Percentiles rank a stretch among this genome's conserved stretches.
These are phyloP conservation scores for Struthio camelus DNA, from an alignment of 2,113 vertebrate genomes.

Conservation along the genomic window DNA sequence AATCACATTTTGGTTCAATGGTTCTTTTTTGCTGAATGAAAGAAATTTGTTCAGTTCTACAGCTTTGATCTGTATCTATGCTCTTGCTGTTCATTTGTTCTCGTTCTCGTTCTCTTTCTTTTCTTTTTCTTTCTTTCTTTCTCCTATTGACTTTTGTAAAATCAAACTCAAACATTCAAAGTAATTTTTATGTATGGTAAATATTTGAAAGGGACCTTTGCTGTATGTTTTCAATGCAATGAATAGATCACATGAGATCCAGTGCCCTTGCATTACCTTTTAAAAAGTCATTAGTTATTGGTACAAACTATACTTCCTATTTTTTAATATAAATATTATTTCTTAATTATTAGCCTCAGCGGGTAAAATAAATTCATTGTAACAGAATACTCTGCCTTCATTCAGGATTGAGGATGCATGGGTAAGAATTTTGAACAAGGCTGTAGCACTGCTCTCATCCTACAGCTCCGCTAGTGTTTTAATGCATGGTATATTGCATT, in stretches of 20 bases:
- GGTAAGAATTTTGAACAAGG: neutral
- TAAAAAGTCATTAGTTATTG: neutral
- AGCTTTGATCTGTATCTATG: neutral
- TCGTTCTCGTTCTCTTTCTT: fast-evolving
- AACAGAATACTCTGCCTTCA: neutral
- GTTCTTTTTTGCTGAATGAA: neutral
- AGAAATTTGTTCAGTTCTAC: neutral
- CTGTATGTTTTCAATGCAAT: neutral
- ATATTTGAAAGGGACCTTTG: neutral
- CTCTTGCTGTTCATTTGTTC: neutral
- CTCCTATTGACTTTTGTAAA: neutral
- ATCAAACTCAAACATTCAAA: neutral
- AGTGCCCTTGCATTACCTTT: neutral
- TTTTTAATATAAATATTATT: neutral
- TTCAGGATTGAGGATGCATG: neutral
- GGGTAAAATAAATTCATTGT: neutral
- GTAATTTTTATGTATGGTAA: neutral
- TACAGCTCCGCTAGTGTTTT: neutral
- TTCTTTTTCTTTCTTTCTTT: neutral
- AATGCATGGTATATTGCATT: neutral
- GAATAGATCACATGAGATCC: neutral
- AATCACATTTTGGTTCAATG: neutral
- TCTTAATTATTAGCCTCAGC: neutral
- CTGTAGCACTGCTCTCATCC: neutral
- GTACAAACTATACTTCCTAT: neutral